Percentiles rank a stretch among this genome's conserved stretches.
Evolutionary conservation across 2,113 vertebrate species (phyloP).

Genomic region (Cranoglanis bouderius): DNA sequence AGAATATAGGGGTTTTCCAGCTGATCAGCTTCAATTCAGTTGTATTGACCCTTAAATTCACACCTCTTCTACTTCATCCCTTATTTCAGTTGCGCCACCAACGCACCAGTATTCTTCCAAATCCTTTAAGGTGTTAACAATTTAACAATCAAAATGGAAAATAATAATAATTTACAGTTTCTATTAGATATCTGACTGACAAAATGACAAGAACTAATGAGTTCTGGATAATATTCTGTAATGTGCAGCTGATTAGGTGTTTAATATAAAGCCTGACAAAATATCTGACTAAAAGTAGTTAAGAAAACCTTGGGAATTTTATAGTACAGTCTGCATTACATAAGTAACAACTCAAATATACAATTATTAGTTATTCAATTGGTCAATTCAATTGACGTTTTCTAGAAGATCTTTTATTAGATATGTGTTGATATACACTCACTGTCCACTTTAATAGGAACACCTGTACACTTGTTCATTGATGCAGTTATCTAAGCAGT

Average conservation of each 20-base stretch:
- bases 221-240: background rate
- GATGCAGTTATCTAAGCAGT: no score
- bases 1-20: background rate
- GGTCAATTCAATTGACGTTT: background rate
- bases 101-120: background rate
- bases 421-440: background rate
- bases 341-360: background rate
- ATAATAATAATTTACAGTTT: no score
- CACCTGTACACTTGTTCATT: no score
- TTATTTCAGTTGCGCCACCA: background rate
- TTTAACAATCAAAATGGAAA: background rate
- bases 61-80: background rate
- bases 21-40: background rate
- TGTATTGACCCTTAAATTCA: background rate
- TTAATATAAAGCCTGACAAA: background rate
- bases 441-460: no score
- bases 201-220: background rate
- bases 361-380: background rate
- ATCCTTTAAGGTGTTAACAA: background rate
- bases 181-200: no score
- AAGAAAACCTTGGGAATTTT: background rate
- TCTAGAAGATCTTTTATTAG: background rate
- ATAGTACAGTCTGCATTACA: background rate
- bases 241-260: background rate
- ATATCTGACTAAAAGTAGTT: background rate